Conservation (phyloP, 2,888 invertebrate species). For the Kuschelorhynchus macadamiae region DNA sequence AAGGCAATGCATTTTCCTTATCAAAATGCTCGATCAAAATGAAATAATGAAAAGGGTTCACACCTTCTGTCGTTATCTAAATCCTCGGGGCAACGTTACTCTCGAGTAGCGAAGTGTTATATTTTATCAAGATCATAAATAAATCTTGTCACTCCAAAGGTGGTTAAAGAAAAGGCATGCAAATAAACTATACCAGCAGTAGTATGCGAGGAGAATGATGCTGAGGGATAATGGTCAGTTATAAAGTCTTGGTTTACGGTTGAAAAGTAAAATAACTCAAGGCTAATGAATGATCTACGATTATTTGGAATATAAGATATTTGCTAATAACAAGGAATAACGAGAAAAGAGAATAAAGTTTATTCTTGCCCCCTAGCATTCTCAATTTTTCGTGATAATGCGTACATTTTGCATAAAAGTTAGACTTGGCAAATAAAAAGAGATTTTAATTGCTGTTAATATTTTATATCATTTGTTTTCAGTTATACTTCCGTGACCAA, state of each 20-base stretch:
- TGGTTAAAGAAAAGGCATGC: slow-evolving; percentile 40
- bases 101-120: slow-evolving; percentile 47
- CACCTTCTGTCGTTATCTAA: slow-evolving; percentile 55
- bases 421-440: too few species aligned
- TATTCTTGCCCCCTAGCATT: too few species aligned
- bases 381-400: too few species aligned
- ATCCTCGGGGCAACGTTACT: slow-evolving; percentile 40
- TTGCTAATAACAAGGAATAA: neutral
- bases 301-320: neutral
- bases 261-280: slow-evolving; percentile 9
- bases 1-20: slow-evolving; percentile 41
- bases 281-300: slow-evolving; percentile 3
- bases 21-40: slow-evolving; percentile 45
- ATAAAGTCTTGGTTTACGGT: neutral
- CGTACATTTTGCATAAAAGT: too few species aligned
- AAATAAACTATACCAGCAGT: slow-evolving; percentile 27
- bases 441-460: too few species aligned
- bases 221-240: slow-evolving; percentile 15
- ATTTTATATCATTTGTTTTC: too few species aligned
- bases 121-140: slow-evolving; percentile 53
- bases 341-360: neutral
- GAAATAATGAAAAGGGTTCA: slow-evolving; percentile 55
- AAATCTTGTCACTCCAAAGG: slow-evolving; percentile 50
- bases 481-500: too few species aligned
- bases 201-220: slow-evolving; percentile 9